Conservation (phyloP, 2,888 invertebrate genomes). For the Epiblema foenella region DNA sequence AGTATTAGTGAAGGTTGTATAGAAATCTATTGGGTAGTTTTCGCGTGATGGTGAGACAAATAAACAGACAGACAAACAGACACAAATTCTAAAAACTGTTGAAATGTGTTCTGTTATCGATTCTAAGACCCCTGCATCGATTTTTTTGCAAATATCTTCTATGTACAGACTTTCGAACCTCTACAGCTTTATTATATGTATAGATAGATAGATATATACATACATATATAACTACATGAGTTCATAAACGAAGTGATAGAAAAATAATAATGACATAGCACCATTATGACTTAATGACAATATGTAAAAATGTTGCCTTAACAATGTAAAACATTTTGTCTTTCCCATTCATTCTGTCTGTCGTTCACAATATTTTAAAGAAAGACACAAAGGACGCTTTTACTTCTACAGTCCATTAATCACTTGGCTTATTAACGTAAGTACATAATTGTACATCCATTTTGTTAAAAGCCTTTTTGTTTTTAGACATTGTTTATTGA, state of each 20-base stretch:
- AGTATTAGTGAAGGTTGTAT: too few species aligned
- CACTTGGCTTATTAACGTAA: conserved; percentile 28
- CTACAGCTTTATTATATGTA: too few species aligned
- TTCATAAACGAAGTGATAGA: neutral
- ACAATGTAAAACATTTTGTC: conserved; percentile 21
- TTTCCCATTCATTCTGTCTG: conserved; percentile 15
- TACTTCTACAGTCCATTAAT: conserved; percentile 17
- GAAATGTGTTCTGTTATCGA: too few species aligned
- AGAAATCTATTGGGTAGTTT: too few species aligned
- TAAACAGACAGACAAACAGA: too few species aligned
- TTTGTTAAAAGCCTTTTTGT: conserved; percentile 35
- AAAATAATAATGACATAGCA: neutral
- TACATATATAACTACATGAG: neutral
- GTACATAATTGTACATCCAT: conserved; percentile 37
- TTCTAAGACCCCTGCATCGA: too few species aligned
- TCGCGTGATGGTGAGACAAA: too few species aligned
- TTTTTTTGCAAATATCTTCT: too few species aligned
- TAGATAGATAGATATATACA: too few species aligned
- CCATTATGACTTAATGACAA: too few species aligned
- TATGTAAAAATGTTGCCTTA: neutral
- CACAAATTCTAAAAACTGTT: too few species aligned
- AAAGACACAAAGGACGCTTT: conserved; percentile 12
- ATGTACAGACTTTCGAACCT: too few species aligned
- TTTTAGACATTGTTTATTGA: conserved; percentile 28
- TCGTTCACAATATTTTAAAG: conserved; percentile 5